These are phyloP conservation scores for Cossypha dichroa DNA, from an alignment of 2,797 vertebrate species.

Conservation along the genomic window DNA sequence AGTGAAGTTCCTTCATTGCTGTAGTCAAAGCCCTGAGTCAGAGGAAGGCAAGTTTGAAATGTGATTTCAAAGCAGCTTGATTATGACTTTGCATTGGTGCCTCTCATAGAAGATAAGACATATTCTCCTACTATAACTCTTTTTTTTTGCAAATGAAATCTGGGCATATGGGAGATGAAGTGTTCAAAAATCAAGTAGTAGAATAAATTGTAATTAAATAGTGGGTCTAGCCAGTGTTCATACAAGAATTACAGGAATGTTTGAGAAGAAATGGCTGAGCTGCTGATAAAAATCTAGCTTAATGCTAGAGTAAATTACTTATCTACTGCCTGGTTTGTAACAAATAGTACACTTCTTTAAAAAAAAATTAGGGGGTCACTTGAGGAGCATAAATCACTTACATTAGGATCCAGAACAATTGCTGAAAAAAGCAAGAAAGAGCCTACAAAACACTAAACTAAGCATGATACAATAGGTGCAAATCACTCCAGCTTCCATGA, in stretches of 20 bases:
- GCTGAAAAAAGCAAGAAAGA: not conserved
- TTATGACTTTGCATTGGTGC: constrained; percentile 8
- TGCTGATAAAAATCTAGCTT: not conserved
- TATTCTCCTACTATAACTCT: not conserved
- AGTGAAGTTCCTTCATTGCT: not conserved
- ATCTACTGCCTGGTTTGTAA: not conserved
- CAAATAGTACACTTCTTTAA: not conserved
- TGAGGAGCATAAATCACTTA: not conserved
- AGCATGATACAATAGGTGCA: not conserved
- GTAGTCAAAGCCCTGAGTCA: not conserved
- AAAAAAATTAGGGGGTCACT: not conserved
- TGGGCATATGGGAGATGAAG: not conserved
- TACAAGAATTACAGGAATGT: not conserved
- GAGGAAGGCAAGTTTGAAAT: not conserved
- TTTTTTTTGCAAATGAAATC: not conserved
- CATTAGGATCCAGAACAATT: not conserved
- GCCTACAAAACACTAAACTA: not conserved
- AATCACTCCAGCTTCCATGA: not conserved
- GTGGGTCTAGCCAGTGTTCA: not conserved
- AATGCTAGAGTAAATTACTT: not conserved
- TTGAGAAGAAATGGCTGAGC: not conserved
- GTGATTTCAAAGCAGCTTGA: not conserved
- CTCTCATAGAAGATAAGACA: not conserved
- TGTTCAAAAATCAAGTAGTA: not conserved
- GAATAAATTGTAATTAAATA: not conserved